phyloP scores from a whole-genome alignment of 2,888 invertebrate genomes.

The Pachymerium ferrugineum region DNA sequence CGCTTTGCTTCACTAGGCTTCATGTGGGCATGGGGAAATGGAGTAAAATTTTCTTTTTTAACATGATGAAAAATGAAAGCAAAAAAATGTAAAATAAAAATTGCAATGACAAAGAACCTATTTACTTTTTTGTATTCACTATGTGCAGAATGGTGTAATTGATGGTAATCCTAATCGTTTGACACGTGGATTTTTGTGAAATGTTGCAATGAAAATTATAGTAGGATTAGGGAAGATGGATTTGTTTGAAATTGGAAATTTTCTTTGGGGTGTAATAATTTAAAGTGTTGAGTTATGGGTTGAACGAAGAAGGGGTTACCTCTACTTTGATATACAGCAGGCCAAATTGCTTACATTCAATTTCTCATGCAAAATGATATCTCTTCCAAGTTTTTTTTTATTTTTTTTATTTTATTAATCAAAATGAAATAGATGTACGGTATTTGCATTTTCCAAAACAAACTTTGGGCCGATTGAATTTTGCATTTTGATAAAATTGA shows the following conservation, averaged over 20 bases:
- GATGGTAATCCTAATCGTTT: neutral
- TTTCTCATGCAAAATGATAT: no score
- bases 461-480: no score
- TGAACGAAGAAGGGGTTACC: no score
- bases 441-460: no score
- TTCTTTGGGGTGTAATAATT: constrained; percentile 1
- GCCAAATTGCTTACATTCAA: no score
- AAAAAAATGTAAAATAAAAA: neutral
- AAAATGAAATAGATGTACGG: no score
- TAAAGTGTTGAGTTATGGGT: neutral
- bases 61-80: neutral
- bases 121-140: neutral
- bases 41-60: neutral
- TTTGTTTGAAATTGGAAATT: neutral
- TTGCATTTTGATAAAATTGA: no score
- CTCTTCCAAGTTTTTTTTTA: no score
- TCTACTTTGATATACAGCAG: no score
- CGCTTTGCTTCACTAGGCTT: neutral
- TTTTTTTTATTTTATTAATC: no score
- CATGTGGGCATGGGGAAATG: neutral
- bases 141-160: neutral
- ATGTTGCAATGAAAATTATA: neutral
- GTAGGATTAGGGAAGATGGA: neutral
- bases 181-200: neutral
- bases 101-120: neutral